These are phyloP conservation scores for Stigmatopora nigra DNA, from an alignment of 2,113 vertebrate species.

Conservation along the genomic window DNA sequence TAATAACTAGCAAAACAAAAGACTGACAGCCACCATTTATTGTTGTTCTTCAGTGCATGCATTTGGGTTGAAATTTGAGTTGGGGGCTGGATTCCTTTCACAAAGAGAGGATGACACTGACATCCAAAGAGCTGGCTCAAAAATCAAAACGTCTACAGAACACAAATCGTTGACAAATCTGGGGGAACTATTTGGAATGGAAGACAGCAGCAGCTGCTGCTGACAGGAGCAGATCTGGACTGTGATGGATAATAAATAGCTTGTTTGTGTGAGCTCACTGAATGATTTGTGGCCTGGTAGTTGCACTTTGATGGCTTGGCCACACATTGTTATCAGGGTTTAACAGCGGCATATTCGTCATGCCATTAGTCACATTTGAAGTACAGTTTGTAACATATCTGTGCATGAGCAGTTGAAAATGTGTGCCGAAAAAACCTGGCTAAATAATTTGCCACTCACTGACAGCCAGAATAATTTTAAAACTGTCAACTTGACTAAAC, in stretches of 20 bases:
- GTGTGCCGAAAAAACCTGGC: conserved; percentile 13
- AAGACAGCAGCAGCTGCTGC: conserved; percentile 8
- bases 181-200: conserved; percentile 29
- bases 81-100: conserved; percentile 23
- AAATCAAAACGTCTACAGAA: conserved; percentile 28
- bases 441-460: conserved; percentile 66
- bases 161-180: conserved; percentile 31
- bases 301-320: conserved; percentile 24
- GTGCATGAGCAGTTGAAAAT: not conserved
- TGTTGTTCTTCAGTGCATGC: conserved; percentile 14
- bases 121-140: conserved; percentile 14
- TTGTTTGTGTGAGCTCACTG: conserved; percentile 43
- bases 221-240: conserved; percentile 47
- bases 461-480: conserved; percentile 38
- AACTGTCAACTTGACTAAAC: conserved; percentile 16
- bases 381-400: not conserved
- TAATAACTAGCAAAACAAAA: conserved; percentile 3
- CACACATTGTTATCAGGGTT: conserved; percentile 20
- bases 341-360: conserved; percentile 21
- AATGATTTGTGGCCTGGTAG: conserved; percentile 45
- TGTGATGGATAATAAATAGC: conserved; percentile 44
- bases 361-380: not conserved
- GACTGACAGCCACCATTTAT: conserved; percentile 30
- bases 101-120: conserved; percentile 29
- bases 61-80: conserved; percentile 27